Conservation (phyloP, 1,140 invertebrate species). For the Dinoponera quadriceps region DNA sequence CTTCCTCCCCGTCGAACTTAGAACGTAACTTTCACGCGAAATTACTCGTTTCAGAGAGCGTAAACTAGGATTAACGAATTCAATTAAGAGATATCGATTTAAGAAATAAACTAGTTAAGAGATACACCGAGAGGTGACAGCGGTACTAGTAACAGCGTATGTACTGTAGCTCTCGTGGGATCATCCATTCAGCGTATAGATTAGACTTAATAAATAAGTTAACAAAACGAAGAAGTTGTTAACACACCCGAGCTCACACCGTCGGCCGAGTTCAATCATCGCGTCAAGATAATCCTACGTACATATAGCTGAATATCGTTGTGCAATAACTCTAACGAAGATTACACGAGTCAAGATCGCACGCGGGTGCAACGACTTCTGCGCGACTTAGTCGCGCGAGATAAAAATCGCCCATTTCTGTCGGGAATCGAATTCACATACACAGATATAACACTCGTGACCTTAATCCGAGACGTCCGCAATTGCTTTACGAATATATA, state of each 20-base stretch:
- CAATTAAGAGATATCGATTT: conserved; percentile 7
- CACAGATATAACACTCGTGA: conserved; percentile 26
- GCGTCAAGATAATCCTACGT: not conserved
- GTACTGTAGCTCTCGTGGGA: conserved; percentile 23
- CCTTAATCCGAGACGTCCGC: not conserved
- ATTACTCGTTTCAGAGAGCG: conserved; percentile 3
- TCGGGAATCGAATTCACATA: conserved; percentile 1
- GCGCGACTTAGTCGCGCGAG: not conserved
- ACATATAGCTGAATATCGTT: conserved; percentile 5
- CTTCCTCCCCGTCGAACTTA: conserved; percentile 7
- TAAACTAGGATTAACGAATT: conserved; percentile 39
- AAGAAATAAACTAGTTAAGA: too few relatives aligned
- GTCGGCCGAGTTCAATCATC: conserved; percentile 2
- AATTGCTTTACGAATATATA: not conserved
- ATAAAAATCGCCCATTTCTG: not conserved
- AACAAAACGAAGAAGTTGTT: conserved; percentile 24
- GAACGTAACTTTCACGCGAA: conserved; percentile 6
- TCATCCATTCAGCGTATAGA: conserved; percentile 47
- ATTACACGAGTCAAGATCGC: not conserved
- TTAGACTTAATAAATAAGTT: conserved; percentile 50
- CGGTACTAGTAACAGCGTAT: conserved; percentile 8
- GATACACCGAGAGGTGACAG: conserved; percentile 22
- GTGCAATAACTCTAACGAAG: not conserved
- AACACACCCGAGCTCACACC: not conserved
- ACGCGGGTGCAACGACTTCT: not conserved